Evolutionary conservation across 2,113 vertebrate species (phyloP), one percentile per base, ranked within the genome.

Genomic region (Climacteris rufus): DNA sequence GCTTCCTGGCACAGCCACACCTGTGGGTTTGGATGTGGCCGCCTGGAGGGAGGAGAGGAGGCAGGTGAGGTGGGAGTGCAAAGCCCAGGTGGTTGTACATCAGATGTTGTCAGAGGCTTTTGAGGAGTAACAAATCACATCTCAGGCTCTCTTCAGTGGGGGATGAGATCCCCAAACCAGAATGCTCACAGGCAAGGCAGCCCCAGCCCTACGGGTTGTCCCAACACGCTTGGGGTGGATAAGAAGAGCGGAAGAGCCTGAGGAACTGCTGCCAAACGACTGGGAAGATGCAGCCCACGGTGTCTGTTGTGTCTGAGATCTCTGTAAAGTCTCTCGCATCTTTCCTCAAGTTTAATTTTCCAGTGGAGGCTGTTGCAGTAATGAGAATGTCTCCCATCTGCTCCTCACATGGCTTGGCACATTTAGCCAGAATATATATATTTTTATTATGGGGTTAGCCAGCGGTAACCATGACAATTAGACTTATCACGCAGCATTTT

Each of bases 381-480:
- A 93, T 94, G 88, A 94, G 90, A 94, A 93, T 81, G 88, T 96
- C 95, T 97, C 87, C 95, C 95, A 90, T 95, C 97, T 97, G 94
- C 85, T 95, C 76, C 84, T 94, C 95, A 91, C 93, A 87, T 91
- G 83, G 90, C 80, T 63, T 91, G 97, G 93, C 96, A 90, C 90
- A 83, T 97, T 94, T 93, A 77, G 86, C 75, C 90, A 93, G 93
- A 95, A 94, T 92, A 96, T 94, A 96, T 92, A 91, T 96, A 96
- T 97, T 83, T 97, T 95, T 97, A 96, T 98, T 97, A 91, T 81
- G 92, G 94, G 95, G 96, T 96, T 97, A 97, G 97, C 95, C 94
- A 81, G 88, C 97, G 94, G 98, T 98, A 98, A 98, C 98, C 98
- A 98, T 98, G 98, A 98, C 97, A 33, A 98, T 97, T 96, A 97